phyloP scores from a whole-genome alignment of 2,113 vertebrate genomes.

The Chloebia gouldiae region DNA sequence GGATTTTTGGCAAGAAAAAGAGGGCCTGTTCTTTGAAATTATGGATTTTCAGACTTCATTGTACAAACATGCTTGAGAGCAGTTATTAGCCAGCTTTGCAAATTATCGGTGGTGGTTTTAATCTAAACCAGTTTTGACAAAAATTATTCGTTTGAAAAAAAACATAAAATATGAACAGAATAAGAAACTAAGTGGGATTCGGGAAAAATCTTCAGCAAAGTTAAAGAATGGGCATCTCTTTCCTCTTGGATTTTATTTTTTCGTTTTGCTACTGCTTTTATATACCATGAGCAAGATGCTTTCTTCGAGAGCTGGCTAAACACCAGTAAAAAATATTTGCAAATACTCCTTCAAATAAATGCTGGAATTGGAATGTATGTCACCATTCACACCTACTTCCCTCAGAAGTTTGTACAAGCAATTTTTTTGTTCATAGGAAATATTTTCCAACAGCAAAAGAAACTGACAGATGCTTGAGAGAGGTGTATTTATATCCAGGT shows the following conservation, averaged over 20 bases:
- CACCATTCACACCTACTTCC: slow-evolving; percentile 61
- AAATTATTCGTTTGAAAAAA: slow-evolving; percentile 1
- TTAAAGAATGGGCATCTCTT: background rate
- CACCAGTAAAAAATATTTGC: slow-evolving; percentile 60
- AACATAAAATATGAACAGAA: background rate
- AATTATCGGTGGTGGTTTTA: background rate
- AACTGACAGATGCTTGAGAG: slow-evolving; percentile 51
- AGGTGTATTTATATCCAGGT: slow-evolving; percentile 50
- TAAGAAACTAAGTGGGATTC: background rate
- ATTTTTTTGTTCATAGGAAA: slow-evolving; percentile 64
- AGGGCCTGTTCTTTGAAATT: background rate
- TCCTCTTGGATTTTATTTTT: background rate
- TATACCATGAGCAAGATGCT: background rate
- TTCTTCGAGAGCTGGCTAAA: slow-evolving; percentile 40
- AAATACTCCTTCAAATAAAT: slow-evolving; percentile 61
- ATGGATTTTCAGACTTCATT: background rate
- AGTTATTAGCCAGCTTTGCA: slow-evolving; percentile 14
- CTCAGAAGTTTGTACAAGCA: slow-evolving; percentile 61
- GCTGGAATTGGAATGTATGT: slow-evolving; percentile 55
- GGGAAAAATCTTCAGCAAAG: background rate
- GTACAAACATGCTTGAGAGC: background rate
- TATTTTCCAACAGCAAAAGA: slow-evolving; percentile 64
- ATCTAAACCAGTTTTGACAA: background rate
- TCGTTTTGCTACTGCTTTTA: background rate
- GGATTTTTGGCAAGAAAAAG: slow-evolving; percentile 3